Base-by-base conservation (phyloP, 37 sponge, comb jelly and placozoan genomes). In the Chondrosia reniformis region DNA sequence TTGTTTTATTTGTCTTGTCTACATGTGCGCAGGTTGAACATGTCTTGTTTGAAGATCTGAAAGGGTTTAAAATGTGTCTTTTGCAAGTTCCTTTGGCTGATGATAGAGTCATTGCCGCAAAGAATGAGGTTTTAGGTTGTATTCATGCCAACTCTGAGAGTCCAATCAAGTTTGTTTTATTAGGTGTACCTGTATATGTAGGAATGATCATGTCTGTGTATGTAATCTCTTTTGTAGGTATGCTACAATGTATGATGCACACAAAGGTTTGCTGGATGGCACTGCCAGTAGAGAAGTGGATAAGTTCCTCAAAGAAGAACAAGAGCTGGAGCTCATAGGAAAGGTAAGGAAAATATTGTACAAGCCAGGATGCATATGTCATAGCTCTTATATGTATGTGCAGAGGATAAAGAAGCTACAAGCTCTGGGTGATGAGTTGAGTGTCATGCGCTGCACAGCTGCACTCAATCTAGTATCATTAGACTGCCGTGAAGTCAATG, bases 391-490 rank as follows among this genome's bases (percentile, higher is more conserved):
- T 74, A 46, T 43, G 75, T 74, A 66, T 66, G 67, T 66, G 17
- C 39, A 6, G 97, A 52, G 72, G 27, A 90, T 96, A 55, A 69
- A 80, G 28, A 63, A 82, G 44, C 66, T 93, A 45, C 84, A 82
- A 3, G 66, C 45, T 2, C 80, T 61, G 37, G 49, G 72, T 37
- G 87, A 76, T 62, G 82, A 89, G 61, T 58, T 97, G 73, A 49
- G 45, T n/a, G 75, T 79, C 10, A 86, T 95, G 52, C 66, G 87
- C 4, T 41, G 69, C 52, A 85, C 66, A 1, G 95, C 76, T 31
- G 78, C 84, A 22, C 85, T 97, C 79, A 87, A 95, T 77, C 76
- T 95, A 19, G 56, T 97, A 65, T 63, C 76, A 41, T 59, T 94
- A 58, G 66, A 85, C 57, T 92, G 90, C 45, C 25, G 27, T 24